Base-by-base conservation (phyloP, 2,888 invertebrate genomes). In the Brenthis hecate region DNA sequence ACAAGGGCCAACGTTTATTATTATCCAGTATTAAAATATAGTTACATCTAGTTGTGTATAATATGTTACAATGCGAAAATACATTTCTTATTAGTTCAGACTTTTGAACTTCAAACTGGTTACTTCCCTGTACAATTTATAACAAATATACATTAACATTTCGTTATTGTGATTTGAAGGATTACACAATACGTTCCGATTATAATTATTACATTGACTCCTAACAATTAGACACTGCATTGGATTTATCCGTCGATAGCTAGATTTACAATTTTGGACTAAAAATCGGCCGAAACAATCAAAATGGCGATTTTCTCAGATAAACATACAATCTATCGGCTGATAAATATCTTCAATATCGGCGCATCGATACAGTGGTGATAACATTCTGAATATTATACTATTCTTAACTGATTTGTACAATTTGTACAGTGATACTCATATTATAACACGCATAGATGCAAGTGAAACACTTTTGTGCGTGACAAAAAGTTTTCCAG, bases 161-260 rank as follows among this genome's bases (percentile, higher is more conserved):
- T 91, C 91, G 92, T 92, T 91, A 91, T 77, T 92, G 92, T 92
- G 92, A 92, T 90, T 86, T 91, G 92, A 92, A 92, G 89, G 80
- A 73, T 68, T 73, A 67, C 63, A 63, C 50, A 43, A 23, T 54
- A 58, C 60, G 50, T 53, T 66, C 56, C 58, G 65, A 60, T 60
- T 14, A 55, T 58, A 62, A 69, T 61, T 72, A 71, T 76, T 79
- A 82, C 81, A 80, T 77, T 77, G 51, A 57, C 48, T 28, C 61
- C 61, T 61, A 54, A 55, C 43, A 48, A 50, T 50, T 55, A 61
- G n/a, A 36, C 51, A 61, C 53, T 55, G 55, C 36, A 60, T 65
- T 55, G 54, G n/a, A 13, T 61, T 61, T 61, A 61, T 61, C 61
- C 16, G 16, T 61, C 50, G 61, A 61, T 51, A 57, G 57, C 47